Percentiles rank a stretch among this genome's conserved stretches.
phyloP scores from a whole-genome alignment of 1,140 invertebrate species.

The Scaptomyza pallida region DNA sequence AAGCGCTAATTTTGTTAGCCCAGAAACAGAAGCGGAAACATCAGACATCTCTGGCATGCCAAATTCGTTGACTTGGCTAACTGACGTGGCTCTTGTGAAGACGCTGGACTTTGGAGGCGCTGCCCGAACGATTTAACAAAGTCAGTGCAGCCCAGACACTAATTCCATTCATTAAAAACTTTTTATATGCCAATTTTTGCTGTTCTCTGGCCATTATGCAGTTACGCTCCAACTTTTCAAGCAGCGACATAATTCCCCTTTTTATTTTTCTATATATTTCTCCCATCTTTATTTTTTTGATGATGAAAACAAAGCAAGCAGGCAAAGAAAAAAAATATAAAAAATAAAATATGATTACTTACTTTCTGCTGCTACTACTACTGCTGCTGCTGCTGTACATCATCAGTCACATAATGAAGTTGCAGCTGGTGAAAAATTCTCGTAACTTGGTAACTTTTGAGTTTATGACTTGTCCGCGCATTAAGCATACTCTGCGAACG shows the following conservation, averaged over 20 bases:
- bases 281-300: conserved; percentile 4
- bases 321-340: conserved; percentile 11
- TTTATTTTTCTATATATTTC: conserved; percentile 1
- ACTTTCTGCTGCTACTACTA: too few relatives aligned
- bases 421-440: conserved; percentile 71
- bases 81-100: conserved; percentile 38
- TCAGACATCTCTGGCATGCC: conserved; percentile 50
- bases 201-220: conserved; percentile 52
- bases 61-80: conserved; percentile 41
- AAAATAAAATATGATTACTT: conserved; percentile 66
- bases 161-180: conserved; percentile 82
- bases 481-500: conserved; percentile 3
- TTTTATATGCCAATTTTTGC: conserved; percentile 79
- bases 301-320: conserved; percentile 21
- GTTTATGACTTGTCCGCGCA: conserved; percentile 72
- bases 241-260: conserved; percentile 34
- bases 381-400: conserved; percentile 71
- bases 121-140: conserved; percentile 77
- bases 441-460: conserved; percentile 56
- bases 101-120: conserved; percentile 41
- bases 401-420: conserved; percentile 81
- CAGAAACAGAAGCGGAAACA: conserved; percentile 37
- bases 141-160: conserved; percentile 76
- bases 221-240: conserved; percentile 55
- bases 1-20: conserved; percentile 80